Evolutionary conservation across 2,113 vertebrate genomes (phyloP).

Genomic region (Syrmaticus mikado): DNA sequence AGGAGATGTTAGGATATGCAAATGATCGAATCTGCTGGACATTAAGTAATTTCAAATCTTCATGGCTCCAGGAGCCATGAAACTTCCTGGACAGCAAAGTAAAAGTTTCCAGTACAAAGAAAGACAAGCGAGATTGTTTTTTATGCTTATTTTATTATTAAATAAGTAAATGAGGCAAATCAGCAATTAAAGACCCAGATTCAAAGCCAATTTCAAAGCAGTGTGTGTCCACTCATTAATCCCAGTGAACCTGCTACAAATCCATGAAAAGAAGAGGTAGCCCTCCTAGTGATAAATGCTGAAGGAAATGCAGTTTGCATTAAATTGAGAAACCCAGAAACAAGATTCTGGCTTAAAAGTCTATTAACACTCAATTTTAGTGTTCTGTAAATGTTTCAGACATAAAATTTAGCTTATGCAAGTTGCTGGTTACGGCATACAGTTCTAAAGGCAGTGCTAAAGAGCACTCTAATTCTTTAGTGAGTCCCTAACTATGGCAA

Average conservation of each 20-base stretch:
- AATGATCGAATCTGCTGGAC: not conserved
- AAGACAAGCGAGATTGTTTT: not conserved
- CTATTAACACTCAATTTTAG: not conserved
- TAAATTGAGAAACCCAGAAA: not conserved
- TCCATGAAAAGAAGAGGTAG: not conserved
- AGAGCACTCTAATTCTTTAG: rapidly evolving
- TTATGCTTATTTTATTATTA: not conserved
- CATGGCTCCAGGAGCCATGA: not conserved
- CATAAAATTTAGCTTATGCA: not conserved
- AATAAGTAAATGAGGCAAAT: not conserved
- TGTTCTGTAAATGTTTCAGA: not conserved
- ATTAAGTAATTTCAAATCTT: not conserved
- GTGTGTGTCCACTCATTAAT: not conserved
- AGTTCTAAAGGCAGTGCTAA: not conserved
- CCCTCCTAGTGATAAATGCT: not conserved
- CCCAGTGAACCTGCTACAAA: not conserved
- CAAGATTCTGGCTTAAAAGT: not conserved
- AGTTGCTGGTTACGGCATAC: not conserved
- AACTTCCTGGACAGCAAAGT: not conserved
- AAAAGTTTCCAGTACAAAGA: not conserved
- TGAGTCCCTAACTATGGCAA: not conserved
- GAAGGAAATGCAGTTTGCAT: not conserved
- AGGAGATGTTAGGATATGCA: not conserved
- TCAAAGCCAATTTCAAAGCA: not conserved
- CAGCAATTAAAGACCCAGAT: not conserved